Percentiles rank a stretch among this genome's conserved stretches.
Conservation (phyloP, 2,888 invertebrate species). For the Aleiodes leptofemur region DNA sequence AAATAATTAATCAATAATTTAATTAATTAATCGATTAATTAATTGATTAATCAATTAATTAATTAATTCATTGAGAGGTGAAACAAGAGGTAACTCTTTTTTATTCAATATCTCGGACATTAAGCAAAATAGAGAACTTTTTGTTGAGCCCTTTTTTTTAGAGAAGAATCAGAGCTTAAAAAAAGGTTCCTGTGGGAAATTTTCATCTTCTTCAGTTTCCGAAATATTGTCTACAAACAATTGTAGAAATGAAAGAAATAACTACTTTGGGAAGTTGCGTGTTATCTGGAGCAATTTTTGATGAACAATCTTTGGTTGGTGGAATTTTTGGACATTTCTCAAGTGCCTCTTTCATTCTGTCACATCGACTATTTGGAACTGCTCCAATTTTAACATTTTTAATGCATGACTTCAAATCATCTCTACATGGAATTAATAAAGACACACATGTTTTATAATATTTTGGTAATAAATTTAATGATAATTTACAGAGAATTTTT, state of each 20-base stretch:
- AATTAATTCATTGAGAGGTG: too few species aligned
- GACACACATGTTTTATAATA: constrained; percentile 33
- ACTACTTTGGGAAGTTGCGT: constrained; percentile 1
- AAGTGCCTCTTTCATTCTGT: constrained; percentile 33
- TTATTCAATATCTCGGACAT: too few species aligned
- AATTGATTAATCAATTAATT: neutral
- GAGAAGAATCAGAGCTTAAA: too few species aligned
- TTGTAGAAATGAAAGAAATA: neutral
- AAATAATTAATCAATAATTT: too few species aligned
- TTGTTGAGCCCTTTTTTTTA: too few species aligned
- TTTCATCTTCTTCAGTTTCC: too few species aligned
- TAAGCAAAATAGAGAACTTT: too few species aligned
- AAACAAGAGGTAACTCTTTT: too few species aligned
- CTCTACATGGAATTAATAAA: constrained; percentile 17
- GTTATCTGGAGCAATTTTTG: constrained; percentile 32
- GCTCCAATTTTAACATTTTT: constrained; percentile 33
- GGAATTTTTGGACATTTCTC: constrained; percentile 51
- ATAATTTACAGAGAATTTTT: constrained; percentile 15
- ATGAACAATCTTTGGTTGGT: constrained; percentile 35
- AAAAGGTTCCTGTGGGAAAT: too few species aligned
- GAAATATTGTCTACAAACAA: too few species aligned
- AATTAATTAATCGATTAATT: too few species aligned
- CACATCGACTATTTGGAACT: constrained; percentile 40
- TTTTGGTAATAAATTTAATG: neutral
- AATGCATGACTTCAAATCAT: constrained; percentile 34